A percentile compares a stretch with the other conserved stretches of the same genome.
These are phyloP conservation scores for Eunapius fragilis DNA, from an alignment of 37 sponge, comb jelly and placozoan species.

Conservation along the genomic window DNA sequence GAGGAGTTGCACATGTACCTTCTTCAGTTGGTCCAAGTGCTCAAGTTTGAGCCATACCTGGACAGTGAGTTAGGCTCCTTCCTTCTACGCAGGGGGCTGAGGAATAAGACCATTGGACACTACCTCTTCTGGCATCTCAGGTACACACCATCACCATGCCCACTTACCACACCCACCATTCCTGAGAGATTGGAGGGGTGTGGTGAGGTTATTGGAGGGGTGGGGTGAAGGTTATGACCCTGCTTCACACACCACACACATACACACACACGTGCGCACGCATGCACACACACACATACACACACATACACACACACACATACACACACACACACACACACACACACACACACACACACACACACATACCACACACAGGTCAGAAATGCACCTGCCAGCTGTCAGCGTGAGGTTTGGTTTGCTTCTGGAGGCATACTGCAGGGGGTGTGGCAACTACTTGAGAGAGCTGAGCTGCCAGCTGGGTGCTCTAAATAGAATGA, in stretches of 20 bases:
- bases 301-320: not conserved
- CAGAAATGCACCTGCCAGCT: constrained; percentile 88
- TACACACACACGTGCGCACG: not conserved
- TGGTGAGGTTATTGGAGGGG: too few relatives aligned
- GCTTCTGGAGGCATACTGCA: constrained; percentile 89
- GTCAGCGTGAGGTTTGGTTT: constrained; percentile 84
- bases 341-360: not conserved
- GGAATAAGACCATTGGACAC: constrained; percentile 92
- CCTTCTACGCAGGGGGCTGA: constrained; percentile 86
- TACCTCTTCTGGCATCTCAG: constrained; percentile 95
- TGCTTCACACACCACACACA: not conserved
- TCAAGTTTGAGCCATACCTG: constrained; percentile 94
- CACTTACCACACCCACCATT: not conserved
- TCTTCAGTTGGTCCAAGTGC: constrained; percentile 71
- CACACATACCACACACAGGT: constrained; percentile 13
- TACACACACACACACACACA: too few relatives aligned
- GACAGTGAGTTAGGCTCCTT: constrained; percentile 87
- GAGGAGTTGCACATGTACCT: constrained; percentile 65
- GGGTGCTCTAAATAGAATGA: constrained; percentile 58
- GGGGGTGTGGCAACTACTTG: constrained; percentile 83
- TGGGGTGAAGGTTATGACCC: too few relatives aligned
- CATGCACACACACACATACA: not conserved
- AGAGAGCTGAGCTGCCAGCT: constrained; percentile 49
- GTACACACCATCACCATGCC: constrained; percentile 4
- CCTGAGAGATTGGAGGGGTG: not conserved